Conservation (phyloP, 2,797 vertebrate genomes). For the Nannoperca obscura region DNA sequence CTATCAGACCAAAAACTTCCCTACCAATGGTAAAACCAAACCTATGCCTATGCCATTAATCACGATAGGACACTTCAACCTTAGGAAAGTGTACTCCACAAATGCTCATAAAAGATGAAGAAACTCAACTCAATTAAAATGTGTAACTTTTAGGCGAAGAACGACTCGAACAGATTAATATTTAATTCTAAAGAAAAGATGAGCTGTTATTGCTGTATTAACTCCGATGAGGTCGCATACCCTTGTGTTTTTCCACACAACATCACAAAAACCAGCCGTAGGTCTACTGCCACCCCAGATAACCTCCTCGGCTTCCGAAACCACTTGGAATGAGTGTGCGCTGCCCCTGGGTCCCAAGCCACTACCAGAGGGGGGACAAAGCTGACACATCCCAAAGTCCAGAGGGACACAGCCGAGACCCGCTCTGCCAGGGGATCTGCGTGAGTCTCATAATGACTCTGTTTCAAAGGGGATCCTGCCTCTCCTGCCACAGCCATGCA, state of each 20-base stretch:
- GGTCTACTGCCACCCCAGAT: slow-evolving; percentile 54
- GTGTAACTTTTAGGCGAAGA: slow-evolving; percentile 34
- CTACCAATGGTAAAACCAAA: not conserved
- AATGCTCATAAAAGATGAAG: slow-evolving; percentile 48
- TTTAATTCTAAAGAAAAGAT: slow-evolving; percentile 63
- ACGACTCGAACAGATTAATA: slow-evolving; percentile 58
- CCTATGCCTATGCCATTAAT: not conserved
- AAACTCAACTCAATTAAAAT: slow-evolving; percentile 59
- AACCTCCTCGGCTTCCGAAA: slow-evolving; percentile 47
- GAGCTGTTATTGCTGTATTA: slow-evolving; percentile 40
- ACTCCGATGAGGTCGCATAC: slow-evolving; percentile 46
- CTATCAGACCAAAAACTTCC: not conserved
- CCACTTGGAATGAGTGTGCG: slow-evolving; percentile 19
- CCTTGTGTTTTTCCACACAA: slow-evolving; percentile 36
- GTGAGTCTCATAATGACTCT: slow-evolving; percentile 73
- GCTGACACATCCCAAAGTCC: slow-evolving; percentile 63
- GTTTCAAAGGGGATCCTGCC: slow-evolving; percentile 77
- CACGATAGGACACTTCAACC: slow-evolving; percentile 21
- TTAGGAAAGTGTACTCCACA: slow-evolving; percentile 25
- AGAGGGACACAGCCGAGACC: slow-evolving; percentile 52
- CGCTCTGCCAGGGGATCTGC: slow-evolving; percentile 62
- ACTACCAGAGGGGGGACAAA: slow-evolving; percentile 54
- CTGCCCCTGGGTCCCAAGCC: slow-evolving; percentile 29
- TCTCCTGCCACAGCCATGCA: slow-evolving; percentile 65
- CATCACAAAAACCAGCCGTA: slow-evolving; percentile 48